Conservation (phyloP, 2,797 vertebrate genomes). For the Rallus crepitans region DNA sequence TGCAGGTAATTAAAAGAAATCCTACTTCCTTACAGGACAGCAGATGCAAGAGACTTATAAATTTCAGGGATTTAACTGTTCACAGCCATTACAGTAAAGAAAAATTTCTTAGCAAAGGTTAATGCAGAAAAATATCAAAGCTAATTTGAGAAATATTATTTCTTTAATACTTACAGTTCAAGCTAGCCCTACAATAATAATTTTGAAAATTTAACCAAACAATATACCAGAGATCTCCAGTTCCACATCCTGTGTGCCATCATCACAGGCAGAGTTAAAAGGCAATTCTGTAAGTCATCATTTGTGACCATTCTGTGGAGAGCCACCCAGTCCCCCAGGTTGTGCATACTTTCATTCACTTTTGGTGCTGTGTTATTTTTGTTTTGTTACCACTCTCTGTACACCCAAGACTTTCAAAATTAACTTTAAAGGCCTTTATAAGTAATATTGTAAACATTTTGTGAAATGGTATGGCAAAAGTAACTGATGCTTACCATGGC, state of each 20-base stretch:
- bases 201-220: not conserved
- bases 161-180: not conserved
- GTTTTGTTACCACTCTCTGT: not conserved
- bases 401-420: not conserved
- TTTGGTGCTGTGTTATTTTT: not conserved
- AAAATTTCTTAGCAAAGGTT: not conserved
- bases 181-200: rapidly evolving
- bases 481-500: not conserved
- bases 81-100: not conserved
- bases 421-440: not conserved
- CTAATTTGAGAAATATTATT: not conserved
- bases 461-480: not conserved
- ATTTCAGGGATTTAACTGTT: not conserved
- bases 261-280: not conserved
- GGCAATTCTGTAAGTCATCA: not conserved
- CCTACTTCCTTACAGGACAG: not conserved
- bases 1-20: not conserved
- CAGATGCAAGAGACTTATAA: not conserved
- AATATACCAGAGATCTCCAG: not conserved
- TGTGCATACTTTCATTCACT: not conserved
- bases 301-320: not conserved
- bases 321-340: not conserved
- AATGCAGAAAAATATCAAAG: not conserved
- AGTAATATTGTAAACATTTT: not conserved
- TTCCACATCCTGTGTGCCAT: not conserved